Base-by-base conservation (phyloP, 2,797 vertebrate species). In the Thunnus albacares region DNA sequence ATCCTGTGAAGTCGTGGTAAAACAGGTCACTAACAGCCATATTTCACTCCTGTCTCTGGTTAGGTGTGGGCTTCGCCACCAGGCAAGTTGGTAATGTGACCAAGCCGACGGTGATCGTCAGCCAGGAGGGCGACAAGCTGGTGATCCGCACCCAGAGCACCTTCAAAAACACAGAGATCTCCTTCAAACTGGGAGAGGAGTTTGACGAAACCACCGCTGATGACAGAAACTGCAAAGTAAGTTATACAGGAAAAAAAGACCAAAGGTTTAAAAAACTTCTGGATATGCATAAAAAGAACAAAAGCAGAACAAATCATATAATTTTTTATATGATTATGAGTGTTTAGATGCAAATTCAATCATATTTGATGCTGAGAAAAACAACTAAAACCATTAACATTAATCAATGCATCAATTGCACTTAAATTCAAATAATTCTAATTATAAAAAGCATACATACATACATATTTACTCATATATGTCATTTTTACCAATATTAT, bases 181-280 rank as follows among this genome's bases (percentile, higher is more conserved):
- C 93, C 84, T 99, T 98, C 93, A 97, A 94, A 56, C 93, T 98
- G 65, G 97, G 97, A 55, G 96, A 98, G 77, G 97, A 99, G 92
- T 99, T 99, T 14, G 97, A 98, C 7, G 97, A 99, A 88, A 93
- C 87, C 80, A 98, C 96, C 0, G 96, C 95, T 0, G 97, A 99
- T 13, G 97, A 98, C 73, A 96, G 97, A 76, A 97, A 94, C 91
- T 98, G 97, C 91, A 99, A 98, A 95, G 98, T 99, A 90, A 95
- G 96, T 73, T 0, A 1, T 30, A 60, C 5, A 1, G 22, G 22
- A 49, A 18, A 24, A 24, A 6, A 66, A 17, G 13, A 52, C 17
- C 12, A 17, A 57, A 53, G 28, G 22, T 17, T 18, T n/a, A 26
- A 12, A 3, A n/a, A 9, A 58, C 10, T 8, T 10, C 14, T 10